Percentiles rank a stretch among this genome's conserved stretches.
Conservation (phyloP, 2,113 vertebrate genomes). For the Pangasianodon hypophthalmus region DNA sequence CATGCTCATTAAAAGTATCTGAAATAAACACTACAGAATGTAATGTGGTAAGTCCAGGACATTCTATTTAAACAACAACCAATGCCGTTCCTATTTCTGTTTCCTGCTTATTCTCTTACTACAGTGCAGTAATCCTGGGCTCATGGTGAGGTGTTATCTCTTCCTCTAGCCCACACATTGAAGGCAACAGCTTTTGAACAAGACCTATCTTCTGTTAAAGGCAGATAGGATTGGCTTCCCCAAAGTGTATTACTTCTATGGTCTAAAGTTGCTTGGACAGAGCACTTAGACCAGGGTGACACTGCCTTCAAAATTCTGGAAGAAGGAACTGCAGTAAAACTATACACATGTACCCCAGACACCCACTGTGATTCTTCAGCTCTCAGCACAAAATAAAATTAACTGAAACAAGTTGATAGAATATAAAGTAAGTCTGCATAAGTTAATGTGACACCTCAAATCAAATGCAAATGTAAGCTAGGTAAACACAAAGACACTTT, state of each 20-base stretch:
- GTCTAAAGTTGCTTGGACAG: conserved; percentile 22
- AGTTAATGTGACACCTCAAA: background rate
- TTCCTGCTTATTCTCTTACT: background rate
- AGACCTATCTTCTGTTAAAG: conserved; percentile 11
- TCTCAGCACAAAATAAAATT: background rate
- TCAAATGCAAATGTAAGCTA: background rate
- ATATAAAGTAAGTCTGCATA: background rate
- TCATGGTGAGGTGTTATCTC: background rate
- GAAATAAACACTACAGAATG: background rate
- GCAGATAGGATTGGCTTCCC: conserved; percentile 17
- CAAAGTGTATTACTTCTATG: conserved; percentile 23
- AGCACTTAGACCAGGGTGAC: background rate
- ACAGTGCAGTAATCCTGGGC: background rate
- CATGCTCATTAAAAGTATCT: background rate
- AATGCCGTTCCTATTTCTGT: background rate
- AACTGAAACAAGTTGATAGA: conserved; percentile 5
- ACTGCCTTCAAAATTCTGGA: conserved; percentile 1
- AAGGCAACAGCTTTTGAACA: conserved; percentile 9
- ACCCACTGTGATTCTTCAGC: background rate
- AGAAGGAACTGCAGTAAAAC: background rate
- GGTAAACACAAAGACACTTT: background rate
- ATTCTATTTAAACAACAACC: background rate
- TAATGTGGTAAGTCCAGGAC: background rate
- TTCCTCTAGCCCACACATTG: conserved; percentile 9
- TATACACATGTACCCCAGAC: background rate